Evolutionary conservation across 2,797 vertebrate species (phyloP).

Genomic region (Coranthus polyacanthus): DNA sequence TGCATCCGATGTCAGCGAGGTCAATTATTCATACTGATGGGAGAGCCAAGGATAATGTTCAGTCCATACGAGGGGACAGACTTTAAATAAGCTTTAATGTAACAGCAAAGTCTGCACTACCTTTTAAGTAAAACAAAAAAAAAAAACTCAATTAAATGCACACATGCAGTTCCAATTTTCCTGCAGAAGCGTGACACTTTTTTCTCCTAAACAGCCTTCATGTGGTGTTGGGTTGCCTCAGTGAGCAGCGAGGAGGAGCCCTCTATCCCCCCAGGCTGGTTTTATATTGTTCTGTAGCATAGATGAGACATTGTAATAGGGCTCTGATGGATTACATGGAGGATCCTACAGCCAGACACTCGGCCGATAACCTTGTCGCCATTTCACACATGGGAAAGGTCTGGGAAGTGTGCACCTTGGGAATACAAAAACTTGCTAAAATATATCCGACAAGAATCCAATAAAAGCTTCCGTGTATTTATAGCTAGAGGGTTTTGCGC

Average conservation of each 20-base stretch:
- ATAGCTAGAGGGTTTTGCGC: slow-evolving; percentile 31
- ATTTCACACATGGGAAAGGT: slow-evolving; percentile 46
- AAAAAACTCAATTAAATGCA: slow-evolving; percentile 37
- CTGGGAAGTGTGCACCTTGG: slow-evolving; percentile 28
- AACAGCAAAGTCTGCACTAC: slow-evolving; percentile 14
- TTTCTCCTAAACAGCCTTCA: slow-evolving; percentile 51
- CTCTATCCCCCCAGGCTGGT: slow-evolving; percentile 47
- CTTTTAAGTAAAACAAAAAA: slow-evolving; percentile 28
- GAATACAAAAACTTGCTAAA: slow-evolving; percentile 39
- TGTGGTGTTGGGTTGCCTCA: slow-evolving; percentile 69
- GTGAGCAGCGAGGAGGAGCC: slow-evolving; percentile 46
- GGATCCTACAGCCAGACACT: slow-evolving; percentile 47
- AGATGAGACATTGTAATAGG: slow-evolving; percentile 65
- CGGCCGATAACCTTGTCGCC: slow-evolving; percentile 52
- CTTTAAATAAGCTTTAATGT: slow-evolving; percentile 29
- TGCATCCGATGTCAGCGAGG: slow-evolving; percentile 62
- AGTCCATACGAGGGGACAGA: neutral
- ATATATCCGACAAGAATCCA: slow-evolving; percentile 35
- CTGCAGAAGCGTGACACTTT: slow-evolving; percentile 42
- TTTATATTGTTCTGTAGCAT: slow-evolving; percentile 61
- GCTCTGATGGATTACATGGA: slow-evolving; percentile 73
- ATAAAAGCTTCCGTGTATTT: slow-evolving; percentile 45
- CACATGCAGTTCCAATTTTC: slow-evolving; percentile 57
- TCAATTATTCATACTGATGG: slow-evolving; percentile 71
- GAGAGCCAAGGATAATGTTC: slow-evolving; percentile 6